These are phyloP conservation scores for Melanotus villosus DNA, from an alignment of 2,888 invertebrate species.

Conservation along the genomic window DNA sequence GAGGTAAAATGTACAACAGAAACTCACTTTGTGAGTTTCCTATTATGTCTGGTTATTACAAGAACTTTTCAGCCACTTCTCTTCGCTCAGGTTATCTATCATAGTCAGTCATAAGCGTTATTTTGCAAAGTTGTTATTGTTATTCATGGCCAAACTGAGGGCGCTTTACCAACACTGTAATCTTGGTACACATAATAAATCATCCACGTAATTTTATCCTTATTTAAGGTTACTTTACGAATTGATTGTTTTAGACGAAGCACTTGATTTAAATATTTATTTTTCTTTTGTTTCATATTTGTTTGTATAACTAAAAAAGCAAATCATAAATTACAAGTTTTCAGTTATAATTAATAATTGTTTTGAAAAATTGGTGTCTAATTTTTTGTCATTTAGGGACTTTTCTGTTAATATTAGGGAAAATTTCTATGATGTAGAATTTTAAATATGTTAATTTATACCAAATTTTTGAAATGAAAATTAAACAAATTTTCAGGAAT, in stretches of 20 bases:
- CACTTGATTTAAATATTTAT: too few species aligned
- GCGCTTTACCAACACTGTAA: slow-evolving; percentile 36
- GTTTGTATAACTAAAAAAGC: too few species aligned
- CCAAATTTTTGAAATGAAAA: too few species aligned
- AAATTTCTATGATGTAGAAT: too few species aligned
- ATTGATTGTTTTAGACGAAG: slow-evolving; percentile 16
- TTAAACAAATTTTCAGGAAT: too few species aligned
- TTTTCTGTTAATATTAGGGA: too few species aligned
- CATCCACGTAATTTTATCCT: slow-evolving; percentile 29
- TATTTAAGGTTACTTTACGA: slow-evolving; percentile 27
- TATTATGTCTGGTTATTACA: slow-evolving; percentile 18
- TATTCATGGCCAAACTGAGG: slow-evolving; percentile 41
- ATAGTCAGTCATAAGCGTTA: slow-evolving; percentile 42
- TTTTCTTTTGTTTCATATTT: too few species aligned
- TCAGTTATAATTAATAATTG: too few species aligned
- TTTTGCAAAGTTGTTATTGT: slow-evolving; percentile 46
- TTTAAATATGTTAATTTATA: too few species aligned
- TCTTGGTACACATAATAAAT: slow-evolving; percentile 30
- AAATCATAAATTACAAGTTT: too few species aligned
- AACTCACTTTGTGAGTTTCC: slow-evolving; percentile 28
- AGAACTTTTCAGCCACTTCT: slow-evolving; percentile 36
- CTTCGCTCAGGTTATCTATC: slow-evolving; percentile 42
- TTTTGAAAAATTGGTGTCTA: too few species aligned
- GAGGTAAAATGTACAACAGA: slow-evolving; percentile 15
- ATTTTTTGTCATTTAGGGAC: too few species aligned